Evolutionary conservation across 1,140 invertebrate genomes (phyloP), one percentile per base, ranked within the genome.

Genomic region (Aphelenchoides avenae): DNA sequence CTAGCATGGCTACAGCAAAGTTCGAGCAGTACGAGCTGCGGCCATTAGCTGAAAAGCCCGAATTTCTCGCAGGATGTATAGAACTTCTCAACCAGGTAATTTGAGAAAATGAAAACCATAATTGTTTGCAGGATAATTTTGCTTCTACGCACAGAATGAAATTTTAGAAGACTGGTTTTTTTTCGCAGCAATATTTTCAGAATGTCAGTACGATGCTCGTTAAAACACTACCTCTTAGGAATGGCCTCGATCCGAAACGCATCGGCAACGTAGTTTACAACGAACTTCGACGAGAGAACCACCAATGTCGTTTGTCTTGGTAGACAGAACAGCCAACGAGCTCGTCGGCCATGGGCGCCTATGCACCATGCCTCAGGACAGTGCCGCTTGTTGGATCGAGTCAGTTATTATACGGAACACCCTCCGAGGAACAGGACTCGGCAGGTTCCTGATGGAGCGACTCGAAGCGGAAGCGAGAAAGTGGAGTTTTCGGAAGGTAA

Each of bases 271-370:
- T 39, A 59, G 55, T 15, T 26, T 60, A 26, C 4, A 34, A 29
- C 33, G 48, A 36, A 31, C 36, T 15, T 24, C 51, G 15, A 46
- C 39, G 7, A 5, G 3, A 13, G 15, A 29, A 26, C 57, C 57
- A 27, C 57, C 57, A 39, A 64, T 64, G 53, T 58, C 57, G 22
- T 24, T 61, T 36, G 40, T 64, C 15, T 18, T 60, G 15, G 20
- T 60, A 7, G 60, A 60, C 3, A 34, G 20, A 24, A 3, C 22
- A 36, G 29, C 61, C 4, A 41, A 39, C 15, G 22, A 37, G 26
- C 33, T 60, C 39, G 42, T 60, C 22, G 57, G 57, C 3, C 46
- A 60, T 64, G 49, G 18, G 3, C 58, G 57, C 13, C 11, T 60
- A n/a, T 50, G 57, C 31, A 31, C 58, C 13, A 9, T 60, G 27